Conservation (phyloP, 1,140 invertebrate genomes). For the Brachionus rubens region DNA sequence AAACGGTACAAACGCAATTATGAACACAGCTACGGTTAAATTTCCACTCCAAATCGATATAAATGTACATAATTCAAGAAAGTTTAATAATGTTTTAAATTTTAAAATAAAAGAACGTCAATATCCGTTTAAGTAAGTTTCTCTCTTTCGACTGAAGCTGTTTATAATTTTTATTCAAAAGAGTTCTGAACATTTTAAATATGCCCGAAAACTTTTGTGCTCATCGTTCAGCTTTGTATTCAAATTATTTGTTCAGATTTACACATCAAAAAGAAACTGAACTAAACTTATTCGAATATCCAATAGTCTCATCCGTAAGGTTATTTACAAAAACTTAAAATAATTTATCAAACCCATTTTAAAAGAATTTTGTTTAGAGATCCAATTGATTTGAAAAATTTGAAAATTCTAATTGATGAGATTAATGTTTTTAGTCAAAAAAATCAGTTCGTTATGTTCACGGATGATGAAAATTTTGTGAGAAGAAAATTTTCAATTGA, state of each 20-base stretch:
- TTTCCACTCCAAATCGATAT: not conserved
- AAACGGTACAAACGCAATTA: conserved; percentile 1
- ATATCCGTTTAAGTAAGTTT: not conserved
- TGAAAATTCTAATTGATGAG: not conserved
- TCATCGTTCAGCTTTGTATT: not conserved
- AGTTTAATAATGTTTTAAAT: not conserved
- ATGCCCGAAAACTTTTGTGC: conserved; percentile 18
- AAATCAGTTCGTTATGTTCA: not conserved
- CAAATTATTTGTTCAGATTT: conserved; percentile 37
- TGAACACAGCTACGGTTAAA: not conserved
- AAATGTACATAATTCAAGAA: conserved; percentile 9
- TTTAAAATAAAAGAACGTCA: not conserved
- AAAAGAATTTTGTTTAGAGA: not conserved
- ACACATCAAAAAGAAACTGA: not conserved
- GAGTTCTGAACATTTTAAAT: conserved; percentile 3
- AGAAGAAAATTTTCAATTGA: conserved; percentile 3
- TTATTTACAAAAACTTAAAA: not conserved
- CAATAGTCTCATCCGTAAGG: not conserved
- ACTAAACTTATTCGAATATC: conserved; percentile 25
- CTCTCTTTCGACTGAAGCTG: not conserved
- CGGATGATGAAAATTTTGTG: conserved; percentile 30
- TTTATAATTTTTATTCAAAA: not conserved
- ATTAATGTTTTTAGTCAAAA: not conserved
- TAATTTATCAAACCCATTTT: not conserved
- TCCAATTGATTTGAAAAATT: not conserved